phyloP scores from a whole-genome alignment of 2,113 vertebrate genomes.

The Penelope pileata region DNA sequence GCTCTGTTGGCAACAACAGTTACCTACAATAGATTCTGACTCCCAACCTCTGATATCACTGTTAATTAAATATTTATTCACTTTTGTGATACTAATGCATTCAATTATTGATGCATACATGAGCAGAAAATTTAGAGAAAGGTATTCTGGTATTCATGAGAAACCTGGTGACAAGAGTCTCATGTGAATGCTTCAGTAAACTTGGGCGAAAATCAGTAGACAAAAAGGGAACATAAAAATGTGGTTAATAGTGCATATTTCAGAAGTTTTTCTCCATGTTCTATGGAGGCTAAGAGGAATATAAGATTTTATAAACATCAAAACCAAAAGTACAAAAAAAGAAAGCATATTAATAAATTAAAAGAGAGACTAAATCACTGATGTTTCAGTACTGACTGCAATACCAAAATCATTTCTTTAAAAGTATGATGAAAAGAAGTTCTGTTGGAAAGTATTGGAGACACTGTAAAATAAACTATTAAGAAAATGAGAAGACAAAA shows the following conservation, averaged over 20 bases:
- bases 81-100: neutral
- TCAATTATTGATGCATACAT: slow-evolving; percentile 5
- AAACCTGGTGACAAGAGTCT: neutral
- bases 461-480: neutral
- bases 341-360: neutral
- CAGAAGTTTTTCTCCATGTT: accelerated
- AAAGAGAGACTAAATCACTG: neutral
- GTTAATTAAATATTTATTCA: slow-evolving; percentile 44
- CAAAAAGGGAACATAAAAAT: neutral
- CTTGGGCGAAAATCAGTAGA: neutral
- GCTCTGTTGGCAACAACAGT: neutral
- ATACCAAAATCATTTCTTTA: neutral
- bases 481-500: neutral
- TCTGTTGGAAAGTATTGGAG: neutral
- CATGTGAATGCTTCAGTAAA: neutral
- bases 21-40: neutral
- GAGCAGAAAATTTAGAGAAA: slow-evolving; percentile 24
- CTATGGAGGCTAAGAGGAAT: neutral
- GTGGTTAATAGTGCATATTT: neutral
- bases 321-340: neutral
- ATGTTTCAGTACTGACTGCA: neutral
- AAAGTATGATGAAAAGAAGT: neutral
- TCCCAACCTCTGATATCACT: neutral
- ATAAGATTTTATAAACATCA: neutral
- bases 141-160: slow-evolving; percentile 28